Percentiles rank a stretch among this genome's conserved stretches.
Conservation (phyloP, 2,888 invertebrate genomes). For the Lottia gigantea region DNA sequence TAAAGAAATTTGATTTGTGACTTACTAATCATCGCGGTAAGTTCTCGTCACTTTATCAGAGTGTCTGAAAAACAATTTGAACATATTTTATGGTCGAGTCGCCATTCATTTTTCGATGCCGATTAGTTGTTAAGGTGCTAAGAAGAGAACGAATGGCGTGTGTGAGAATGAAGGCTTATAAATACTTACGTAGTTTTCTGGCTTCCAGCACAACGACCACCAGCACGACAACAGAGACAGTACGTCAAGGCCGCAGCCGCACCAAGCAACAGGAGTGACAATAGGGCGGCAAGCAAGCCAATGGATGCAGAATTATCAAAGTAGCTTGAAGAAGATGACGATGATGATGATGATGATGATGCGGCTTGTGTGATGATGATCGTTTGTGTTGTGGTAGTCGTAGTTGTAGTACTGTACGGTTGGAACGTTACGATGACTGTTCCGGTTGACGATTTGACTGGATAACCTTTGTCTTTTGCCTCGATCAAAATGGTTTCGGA, state of each 20-base stretch:
- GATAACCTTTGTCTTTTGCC: not conserved
- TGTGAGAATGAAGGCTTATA: too few species aligned
- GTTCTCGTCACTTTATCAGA: not conserved
- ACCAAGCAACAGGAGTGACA: not conserved
- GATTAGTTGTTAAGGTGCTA: too few species aligned
- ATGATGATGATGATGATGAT: not conserved
- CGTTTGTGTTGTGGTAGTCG: not conserved
- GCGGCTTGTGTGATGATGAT: not conserved
- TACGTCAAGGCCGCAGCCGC: not conserved
- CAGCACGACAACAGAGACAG: not conserved
- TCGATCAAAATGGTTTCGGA: not conserved
- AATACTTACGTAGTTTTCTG: not conserved
- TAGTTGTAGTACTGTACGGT: not conserved
- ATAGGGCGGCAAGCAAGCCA: not conserved
- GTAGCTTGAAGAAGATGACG: not conserved
- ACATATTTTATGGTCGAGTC: too few species aligned
- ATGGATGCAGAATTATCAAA: not conserved
- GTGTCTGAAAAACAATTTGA: not conserved
- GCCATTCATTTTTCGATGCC: too few species aligned
- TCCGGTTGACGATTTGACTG: not conserved
- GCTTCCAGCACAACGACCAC: not conserved
- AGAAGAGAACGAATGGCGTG: too few species aligned
- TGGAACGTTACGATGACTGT: not conserved
- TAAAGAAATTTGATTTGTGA: not conserved
- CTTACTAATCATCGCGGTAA: not conserved